Evolutionary conservation across 2,888 invertebrate genomes (phyloP).

Genomic region (Agrochola lychnidis): DNA sequence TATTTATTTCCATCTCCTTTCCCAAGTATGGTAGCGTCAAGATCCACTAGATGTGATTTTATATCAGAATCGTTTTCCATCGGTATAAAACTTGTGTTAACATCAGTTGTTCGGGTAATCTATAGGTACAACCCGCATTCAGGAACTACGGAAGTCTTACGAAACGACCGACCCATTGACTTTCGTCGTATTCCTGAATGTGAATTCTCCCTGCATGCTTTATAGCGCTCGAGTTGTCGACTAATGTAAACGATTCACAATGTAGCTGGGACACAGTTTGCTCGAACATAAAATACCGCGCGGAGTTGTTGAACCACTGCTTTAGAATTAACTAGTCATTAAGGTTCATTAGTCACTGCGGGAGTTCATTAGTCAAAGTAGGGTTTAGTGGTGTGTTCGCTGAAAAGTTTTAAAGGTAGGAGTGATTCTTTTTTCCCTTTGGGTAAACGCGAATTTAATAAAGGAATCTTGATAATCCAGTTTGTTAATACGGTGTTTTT

Average conservation of each 20-base stretch:
- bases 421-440: constrained; percentile 9
- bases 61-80: constrained; percentile 8
- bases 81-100: constrained; percentile 11
- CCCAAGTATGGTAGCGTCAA: not conserved
- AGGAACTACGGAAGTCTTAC: constrained; percentile 30
- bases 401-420: constrained; percentile 18
- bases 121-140: constrained; percentile 14
- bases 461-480: not conserved
- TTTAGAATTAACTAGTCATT: constrained; percentile 65
- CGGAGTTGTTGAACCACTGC: constrained; percentile 45
- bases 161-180: constrained; percentile 28
- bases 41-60: not conserved
- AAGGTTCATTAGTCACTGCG: constrained; percentile 58
- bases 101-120: constrained; percentile 16
- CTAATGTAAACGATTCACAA: constrained; percentile 39
- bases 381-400: constrained; percentile 24
- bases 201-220: constrained; percentile 26
- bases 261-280: constrained; percentile 44
- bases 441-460: not conserved
- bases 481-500: not conserved
- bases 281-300: constrained; percentile 43
- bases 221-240: constrained; percentile 22
- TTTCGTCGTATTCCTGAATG: constrained; percentile 34
- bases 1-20: not conserved
- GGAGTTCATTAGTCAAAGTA: constrained; percentile 59